A percentile compares a stretch with the other conserved stretches of the same genome.
Evolutionary conservation across 2,797 vertebrate genomes (phyloP).

Genomic region (Phylloscopus collybita): DNA sequence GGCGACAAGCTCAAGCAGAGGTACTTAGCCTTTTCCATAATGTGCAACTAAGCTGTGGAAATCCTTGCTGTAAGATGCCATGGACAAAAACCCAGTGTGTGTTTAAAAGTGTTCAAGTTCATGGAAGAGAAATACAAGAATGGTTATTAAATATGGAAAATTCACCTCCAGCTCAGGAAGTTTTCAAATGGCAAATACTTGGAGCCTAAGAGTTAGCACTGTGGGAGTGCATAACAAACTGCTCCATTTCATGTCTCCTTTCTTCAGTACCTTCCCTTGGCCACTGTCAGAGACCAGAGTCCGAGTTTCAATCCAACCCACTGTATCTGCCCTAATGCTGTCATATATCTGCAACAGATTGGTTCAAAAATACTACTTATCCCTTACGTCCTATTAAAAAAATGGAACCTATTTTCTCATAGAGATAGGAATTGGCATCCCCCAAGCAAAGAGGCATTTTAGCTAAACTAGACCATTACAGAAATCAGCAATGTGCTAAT

Average conservation of each 20-base stretch:
- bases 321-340: background rate
- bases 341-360: background rate
- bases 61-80: background rate
- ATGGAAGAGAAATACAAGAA: background rate
- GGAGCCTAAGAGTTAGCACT: background rate
- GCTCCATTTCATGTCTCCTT: background rate
- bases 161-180: background rate
- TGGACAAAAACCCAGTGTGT: accelerated
- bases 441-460: background rate
- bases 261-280: background rate
- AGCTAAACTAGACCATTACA: background rate
- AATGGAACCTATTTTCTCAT: background rate
- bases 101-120: background rate
- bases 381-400: background rate
- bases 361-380: background rate
- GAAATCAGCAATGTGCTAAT: background rate
- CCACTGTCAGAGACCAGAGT: background rate
- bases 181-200: background rate
- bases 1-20: background rate
- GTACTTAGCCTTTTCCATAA: background rate
- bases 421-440: background rate
- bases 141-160: background rate
- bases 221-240: background rate
- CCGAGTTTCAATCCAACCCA: accelerated
- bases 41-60: background rate